These are phyloP conservation scores for Eunapius fragilis DNA, from an alignment of 37 sponge, comb jelly and placozoan species.

Conservation along the genomic window DNA sequence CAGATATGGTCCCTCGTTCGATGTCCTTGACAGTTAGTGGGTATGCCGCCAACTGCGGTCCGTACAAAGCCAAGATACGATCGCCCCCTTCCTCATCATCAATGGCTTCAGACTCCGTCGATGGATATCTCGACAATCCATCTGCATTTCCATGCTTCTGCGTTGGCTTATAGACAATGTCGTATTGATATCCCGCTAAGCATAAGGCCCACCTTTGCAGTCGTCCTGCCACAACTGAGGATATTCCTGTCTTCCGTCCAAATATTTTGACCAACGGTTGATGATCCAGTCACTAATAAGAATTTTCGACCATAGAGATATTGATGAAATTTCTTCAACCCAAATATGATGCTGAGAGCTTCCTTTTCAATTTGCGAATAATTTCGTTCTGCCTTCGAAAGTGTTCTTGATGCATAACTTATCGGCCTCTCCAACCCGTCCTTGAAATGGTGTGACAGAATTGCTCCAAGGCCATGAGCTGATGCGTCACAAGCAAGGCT, in stretches of 20 bases:
- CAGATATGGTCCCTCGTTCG: constrained; percentile 2
- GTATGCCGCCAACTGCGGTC: background rate
- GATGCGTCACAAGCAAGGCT: constrained; percentile 26
- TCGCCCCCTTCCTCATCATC: background rate
- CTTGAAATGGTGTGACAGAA: constrained; percentile 14
- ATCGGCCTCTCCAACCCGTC: constrained; percentile 40
- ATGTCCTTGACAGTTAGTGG: background rate
- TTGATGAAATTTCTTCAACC: constrained; percentile 40
- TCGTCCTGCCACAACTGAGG: constrained; percentile 26
- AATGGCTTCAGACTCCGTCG: background rate
- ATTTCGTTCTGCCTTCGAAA: constrained; percentile 25
- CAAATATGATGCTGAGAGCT: constrained; percentile 22
- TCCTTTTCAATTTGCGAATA: constrained; percentile 61
- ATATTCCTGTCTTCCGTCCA: constrained; percentile 18
- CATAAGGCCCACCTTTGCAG: constrained; percentile 56
- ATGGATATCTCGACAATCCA: constrained; percentile 39
- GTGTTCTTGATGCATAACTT: constrained; percentile 35
- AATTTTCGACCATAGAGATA: constrained; percentile 60
- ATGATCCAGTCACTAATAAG: constrained; percentile 38
- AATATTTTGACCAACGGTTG: constrained; percentile 1
- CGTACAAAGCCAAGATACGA: background rate
- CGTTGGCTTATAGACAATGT: constrained; percentile 31
- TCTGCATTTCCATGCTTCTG: constrained; percentile 59
- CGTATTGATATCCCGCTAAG: constrained; percentile 36
- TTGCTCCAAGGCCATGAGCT: constrained; percentile 30